Base-by-base conservation (phyloP, 2,888 invertebrate species). In the Mactromeris polynyma region DNA sequence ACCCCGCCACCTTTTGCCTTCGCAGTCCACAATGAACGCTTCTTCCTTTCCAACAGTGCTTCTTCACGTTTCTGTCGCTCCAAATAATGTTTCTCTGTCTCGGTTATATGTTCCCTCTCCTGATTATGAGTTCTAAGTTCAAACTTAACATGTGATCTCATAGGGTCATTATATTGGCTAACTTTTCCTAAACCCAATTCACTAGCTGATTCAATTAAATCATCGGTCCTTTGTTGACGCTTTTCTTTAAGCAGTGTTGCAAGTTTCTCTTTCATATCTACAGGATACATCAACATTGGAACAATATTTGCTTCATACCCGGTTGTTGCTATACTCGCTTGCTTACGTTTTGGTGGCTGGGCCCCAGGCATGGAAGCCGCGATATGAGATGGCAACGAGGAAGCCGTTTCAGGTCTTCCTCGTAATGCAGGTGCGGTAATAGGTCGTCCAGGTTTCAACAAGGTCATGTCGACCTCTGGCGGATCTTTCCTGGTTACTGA, bases 251-350 rank as follows among this genome's bases (percentile, higher is more conserved):
- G 85, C 87, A 92, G 82, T 81, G 89, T 85, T 88, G 94, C 85
- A 89, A 91, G 83, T 90, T 95, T 95, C 17, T 95, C 94, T 79
- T 93, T 94, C 89, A 96, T 92, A 79, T 95, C 94, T 36, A 91
- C 91, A 6, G 96, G 94, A 84, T 96, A 96, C 95, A 96, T 96
- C 81, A 96, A 90, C 96, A 96, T 96, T 0, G 96, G 96, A 21
- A 96, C 96, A 81, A 94, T 88, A 84, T 89, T 94, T 33, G 93
- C 88, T 81, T 94, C 95, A 36, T 91, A 83, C 58, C 94, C 93
- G 19, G 96, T 93, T 0, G 95, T 93, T 14, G 94, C 90, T n/a
- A 94, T 58, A 31, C 90, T 91, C 11, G 90, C 87, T 58, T 88
- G 86, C 33, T 91, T 89, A 81, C 90, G 91, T 79, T 87, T 91